phyloP scores from a whole-genome alignment of 2,888 invertebrate species.

The Eubasilissa splendida region DNA sequence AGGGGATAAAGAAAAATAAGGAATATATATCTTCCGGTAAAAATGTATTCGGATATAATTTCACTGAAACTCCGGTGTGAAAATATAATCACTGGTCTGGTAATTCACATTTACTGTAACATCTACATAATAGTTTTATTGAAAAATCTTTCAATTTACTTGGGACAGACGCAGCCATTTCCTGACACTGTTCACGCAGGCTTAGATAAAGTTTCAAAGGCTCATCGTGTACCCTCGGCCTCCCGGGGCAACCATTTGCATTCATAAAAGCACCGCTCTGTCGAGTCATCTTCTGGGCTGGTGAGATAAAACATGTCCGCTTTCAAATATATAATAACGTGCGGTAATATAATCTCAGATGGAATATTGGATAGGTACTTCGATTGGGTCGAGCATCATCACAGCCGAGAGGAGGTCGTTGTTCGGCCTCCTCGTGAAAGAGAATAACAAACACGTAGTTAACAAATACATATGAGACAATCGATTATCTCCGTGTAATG shows the following conservation, averaged over 20 bases:
- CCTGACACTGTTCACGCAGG: not conserved
- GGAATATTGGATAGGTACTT: not conserved
- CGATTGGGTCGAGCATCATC: slow-evolving; percentile 1
- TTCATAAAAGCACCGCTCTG: slow-evolving; percentile 38
- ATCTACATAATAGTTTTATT: no score
- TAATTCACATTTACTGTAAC: no score
- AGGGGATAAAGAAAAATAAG: no score
- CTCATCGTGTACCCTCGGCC: slow-evolving; percentile 11
- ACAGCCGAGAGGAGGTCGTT: slow-evolving; percentile 10
- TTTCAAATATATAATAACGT: slow-evolving; percentile 22
- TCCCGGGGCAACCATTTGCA: slow-evolving; percentile 43
- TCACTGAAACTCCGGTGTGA: no score
- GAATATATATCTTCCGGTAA: no score
- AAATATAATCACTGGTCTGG: no score
- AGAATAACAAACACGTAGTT: not conserved
- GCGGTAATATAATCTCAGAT: slow-evolving; percentile 22
- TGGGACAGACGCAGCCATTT: no score
- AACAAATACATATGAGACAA: slow-evolving; percentile 2
- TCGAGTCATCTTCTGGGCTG: slow-evolving; percentile 30
- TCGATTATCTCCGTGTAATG: not conserved
- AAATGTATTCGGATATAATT: no score
- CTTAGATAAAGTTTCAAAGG: not conserved
- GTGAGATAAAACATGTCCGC: slow-evolving; percentile 25
- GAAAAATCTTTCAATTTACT: no score
- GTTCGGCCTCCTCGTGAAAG: not conserved